phyloP scores from a whole-genome alignment of 2,888 invertebrate genomes.

The Lacanobia wlatinum region DNA sequence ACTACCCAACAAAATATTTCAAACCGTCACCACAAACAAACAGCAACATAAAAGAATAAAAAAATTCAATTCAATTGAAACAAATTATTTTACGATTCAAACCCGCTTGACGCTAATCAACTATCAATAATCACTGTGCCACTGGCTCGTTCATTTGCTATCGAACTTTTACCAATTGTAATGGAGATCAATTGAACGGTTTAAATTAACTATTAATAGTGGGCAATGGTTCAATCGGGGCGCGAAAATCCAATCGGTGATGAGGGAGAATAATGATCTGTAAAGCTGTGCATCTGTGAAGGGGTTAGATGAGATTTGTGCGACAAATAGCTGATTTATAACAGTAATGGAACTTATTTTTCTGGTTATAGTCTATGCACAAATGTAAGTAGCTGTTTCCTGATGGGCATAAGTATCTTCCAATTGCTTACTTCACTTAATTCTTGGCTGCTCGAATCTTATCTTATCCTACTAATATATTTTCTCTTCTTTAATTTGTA shows the following conservation, averaged over 20 bases:
- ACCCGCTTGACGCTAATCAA: conserved; percentile 78
- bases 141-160: conserved; percentile 81
- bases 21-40: conserved; percentile 9
- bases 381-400: no score
- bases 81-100: conserved; percentile 85
- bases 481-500: no score
- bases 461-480: no score
- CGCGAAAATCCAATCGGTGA: conserved; percentile 77
- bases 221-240: conserved; percentile 83
- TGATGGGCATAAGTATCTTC: no score
- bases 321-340: not conserved
- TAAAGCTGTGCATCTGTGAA: not conserved
- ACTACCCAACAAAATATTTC: not conserved
- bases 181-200: conserved; percentile 89
- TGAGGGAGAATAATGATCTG: conserved; percentile 35
- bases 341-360: not conserved
- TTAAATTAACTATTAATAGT: conserved; percentile 87
- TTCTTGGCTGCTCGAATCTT: no score
- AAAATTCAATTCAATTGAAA: conserved; percentile 85
- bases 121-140: conserved; percentile 84
- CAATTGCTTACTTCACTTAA: no score
- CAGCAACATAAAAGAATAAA: conserved; percentile 50
- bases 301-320: not conserved
- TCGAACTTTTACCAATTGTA: conserved; percentile 86
- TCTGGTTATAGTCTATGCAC: no score